A percentile compares a stretch with the other conserved stretches of the same genome.
These are phyloP conservation scores for Elephas maximus DNA, from an alignment of 2,113 vertebrate species.

Conservation along the genomic window DNA sequence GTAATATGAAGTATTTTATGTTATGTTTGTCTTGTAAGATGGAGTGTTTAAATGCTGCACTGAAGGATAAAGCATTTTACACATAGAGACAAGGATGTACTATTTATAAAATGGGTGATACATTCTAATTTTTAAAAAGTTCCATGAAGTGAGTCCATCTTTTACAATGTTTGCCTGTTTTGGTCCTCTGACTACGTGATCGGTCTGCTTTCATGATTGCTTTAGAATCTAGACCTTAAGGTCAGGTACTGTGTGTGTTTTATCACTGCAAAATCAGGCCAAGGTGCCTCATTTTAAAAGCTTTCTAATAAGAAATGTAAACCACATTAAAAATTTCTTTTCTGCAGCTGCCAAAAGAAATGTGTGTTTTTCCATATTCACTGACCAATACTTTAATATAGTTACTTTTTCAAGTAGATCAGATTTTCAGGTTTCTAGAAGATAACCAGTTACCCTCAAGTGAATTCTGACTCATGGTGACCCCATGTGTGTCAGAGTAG, in stretches of 20 bases:
- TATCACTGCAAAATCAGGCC: background rate
- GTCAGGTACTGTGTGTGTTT: background rate
- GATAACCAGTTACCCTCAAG: background rate
- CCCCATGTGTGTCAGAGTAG: too few species aligned
- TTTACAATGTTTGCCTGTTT: background rate
- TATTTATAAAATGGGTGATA: background rate
- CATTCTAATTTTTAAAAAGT: background rate
- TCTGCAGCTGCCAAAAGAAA: background rate
- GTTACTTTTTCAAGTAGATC: background rate
- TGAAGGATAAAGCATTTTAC: background rate
- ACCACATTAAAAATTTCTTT: background rate
- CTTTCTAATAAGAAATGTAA: conserved; percentile 2
- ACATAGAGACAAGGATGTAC: background rate
- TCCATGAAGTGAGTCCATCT: background rate
- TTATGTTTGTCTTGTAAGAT: too few species aligned
- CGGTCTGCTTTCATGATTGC: background rate
- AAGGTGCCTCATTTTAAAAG: background rate
- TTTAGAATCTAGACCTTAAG: background rate
- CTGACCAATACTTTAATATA: background rate
- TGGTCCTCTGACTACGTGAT: background rate
- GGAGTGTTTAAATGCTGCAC: too few species aligned
- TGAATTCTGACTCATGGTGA: too few species aligned
- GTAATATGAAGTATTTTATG: too few species aligned
- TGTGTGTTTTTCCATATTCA: background rate
- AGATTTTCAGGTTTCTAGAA: background rate